phyloP scores from a whole-genome alignment of 2,888 invertebrate species.

The Ophraella communa region DNA sequence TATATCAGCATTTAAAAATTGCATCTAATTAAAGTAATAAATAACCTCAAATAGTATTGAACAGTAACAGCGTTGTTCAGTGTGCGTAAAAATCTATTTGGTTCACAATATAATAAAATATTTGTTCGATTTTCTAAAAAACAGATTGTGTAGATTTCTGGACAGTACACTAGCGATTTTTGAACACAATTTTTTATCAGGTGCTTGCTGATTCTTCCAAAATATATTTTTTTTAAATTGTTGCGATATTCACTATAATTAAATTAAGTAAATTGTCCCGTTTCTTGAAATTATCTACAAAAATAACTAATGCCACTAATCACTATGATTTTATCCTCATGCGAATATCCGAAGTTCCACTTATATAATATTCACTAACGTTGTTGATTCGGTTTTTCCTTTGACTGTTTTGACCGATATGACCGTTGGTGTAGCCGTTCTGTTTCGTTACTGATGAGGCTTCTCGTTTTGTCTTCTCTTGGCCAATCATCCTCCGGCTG shows the following conservation, averaged over 20 bases:
- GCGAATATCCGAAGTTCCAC: conserved; percentile 55
- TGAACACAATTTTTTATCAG: conserved; percentile 17
- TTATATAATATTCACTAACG: conserved; percentile 64
- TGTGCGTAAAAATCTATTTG: not conserved
- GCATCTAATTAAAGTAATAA: not conserved
- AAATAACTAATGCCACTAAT: conserved; percentile 32
- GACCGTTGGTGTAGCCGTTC: conserved; percentile 38
- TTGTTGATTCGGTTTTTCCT: conserved; percentile 36
- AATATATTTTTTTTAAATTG: not conserved
- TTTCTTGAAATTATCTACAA: conserved; percentile 19
- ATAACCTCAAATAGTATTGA: not conserved
- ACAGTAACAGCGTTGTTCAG: not conserved
- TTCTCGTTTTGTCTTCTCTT: conserved; percentile 46
- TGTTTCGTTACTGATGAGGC: not conserved
- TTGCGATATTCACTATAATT: conserved; percentile 12
- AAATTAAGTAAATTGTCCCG: conserved; percentile 33
- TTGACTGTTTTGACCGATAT: conserved; percentile 26
- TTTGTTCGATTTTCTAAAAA: too few species aligned
- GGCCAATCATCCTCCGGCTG: conserved; percentile 48
- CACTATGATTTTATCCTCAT: conserved; percentile 54
- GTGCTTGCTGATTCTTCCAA: conserved; percentile 11
- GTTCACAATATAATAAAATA: too few species aligned
- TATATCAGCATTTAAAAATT: not conserved
- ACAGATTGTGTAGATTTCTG: not conserved
- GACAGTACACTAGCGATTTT: not conserved